Percentiles rank a stretch among this genome's conserved stretches.
Evolutionary conservation across 2,797 vertebrate genomes (phyloP).

Genomic region (Mormyrus proboscirostris): DNA sequence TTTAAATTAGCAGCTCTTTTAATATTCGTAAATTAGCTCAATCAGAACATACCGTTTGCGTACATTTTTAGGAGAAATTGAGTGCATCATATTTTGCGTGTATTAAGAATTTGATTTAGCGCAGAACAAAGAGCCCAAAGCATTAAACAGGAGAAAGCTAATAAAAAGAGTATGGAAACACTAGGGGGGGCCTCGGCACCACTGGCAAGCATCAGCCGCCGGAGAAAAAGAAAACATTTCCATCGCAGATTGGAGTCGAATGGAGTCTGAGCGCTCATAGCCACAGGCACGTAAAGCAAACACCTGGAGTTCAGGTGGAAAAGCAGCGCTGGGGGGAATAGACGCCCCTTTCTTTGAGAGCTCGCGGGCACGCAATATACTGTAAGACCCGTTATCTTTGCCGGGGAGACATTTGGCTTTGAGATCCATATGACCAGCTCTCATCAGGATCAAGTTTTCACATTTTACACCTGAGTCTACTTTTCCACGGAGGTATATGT

Average conservation of each 20-base stretch:
- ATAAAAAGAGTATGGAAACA: slow-evolving; percentile 17
- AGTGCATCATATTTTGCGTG: neutral
- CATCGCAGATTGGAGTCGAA: slow-evolving; percentile 47
- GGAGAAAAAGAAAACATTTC: slow-evolving; percentile 48
- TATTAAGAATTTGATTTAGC: neutral
- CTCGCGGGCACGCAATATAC: neutral
- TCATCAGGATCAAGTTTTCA: slow-evolving; percentile 21
- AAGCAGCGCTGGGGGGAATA: slow-evolving; percentile 43
- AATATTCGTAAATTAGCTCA: neutral
- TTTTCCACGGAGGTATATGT: slow-evolving; percentile 23
- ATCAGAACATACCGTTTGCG: neutral
- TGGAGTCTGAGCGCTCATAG: slow-evolving; percentile 40
- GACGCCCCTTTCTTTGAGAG: slow-evolving; percentile 38
- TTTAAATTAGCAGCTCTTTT: neutral
- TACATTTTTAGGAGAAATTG: neutral
- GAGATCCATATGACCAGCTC: slow-evolving; percentile 17
- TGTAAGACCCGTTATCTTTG: slow-evolving; percentile 18
- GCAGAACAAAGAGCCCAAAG: neutral
- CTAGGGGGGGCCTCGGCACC: slow-evolving; percentile 29
- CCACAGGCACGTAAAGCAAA: slow-evolving; percentile 53
- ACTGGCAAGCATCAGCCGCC: slow-evolving; percentile 26
- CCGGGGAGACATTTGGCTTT: neutral
- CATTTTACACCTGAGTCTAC: neutral
- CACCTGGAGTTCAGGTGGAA: slow-evolving; percentile 58
- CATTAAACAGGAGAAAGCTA: neutral